A percentile compares a stretch with the other conserved stretches of the same genome.
Evolutionary conservation across 2,797 vertebrate species (phyloP).

Genomic region (Hozukius guyotensis): DNA sequence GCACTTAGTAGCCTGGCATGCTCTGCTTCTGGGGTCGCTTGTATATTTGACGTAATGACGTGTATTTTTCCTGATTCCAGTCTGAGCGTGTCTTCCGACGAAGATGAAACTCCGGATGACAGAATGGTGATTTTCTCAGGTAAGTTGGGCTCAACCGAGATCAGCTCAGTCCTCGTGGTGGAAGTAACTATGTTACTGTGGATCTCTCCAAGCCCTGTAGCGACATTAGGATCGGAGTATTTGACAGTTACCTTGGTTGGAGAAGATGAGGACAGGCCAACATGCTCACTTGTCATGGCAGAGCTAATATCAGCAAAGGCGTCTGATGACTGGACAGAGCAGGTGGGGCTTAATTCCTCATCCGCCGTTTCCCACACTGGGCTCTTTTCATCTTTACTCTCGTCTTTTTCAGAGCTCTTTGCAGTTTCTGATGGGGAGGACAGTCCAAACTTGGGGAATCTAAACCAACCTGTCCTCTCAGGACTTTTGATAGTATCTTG

Average conservation of each 20-base stretch:
- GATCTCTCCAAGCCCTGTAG: conserved; percentile 44
- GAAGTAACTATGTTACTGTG: conserved; percentile 79
- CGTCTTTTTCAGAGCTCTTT: conserved; percentile 52
- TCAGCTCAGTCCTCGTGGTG: conserved; percentile 83
- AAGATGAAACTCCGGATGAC: conserved; percentile 77
- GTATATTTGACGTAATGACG: conserved; percentile 78
- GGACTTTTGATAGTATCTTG: conserved; percentile 66
- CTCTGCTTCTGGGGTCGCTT: conserved; percentile 75
- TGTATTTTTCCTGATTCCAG: conserved; percentile 79
- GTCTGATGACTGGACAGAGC: conserved; percentile 81
- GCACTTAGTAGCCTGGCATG: conserved; percentile 69
- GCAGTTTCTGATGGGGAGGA: conserved; percentile 85
- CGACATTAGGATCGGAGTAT: conserved; percentile 69
- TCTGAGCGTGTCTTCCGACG: conserved; percentile 78
- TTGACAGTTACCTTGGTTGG: conserved; percentile 83
- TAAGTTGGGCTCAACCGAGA: conserved; percentile 80
- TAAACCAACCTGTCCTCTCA: conserved; percentile 89
- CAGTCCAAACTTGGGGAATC: conserved; percentile 87
- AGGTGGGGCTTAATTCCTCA: conserved; percentile 75
- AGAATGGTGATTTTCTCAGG: conserved; percentile 82
- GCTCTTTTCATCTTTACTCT: conserved; percentile 54
- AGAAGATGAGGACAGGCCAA: conserved; percentile 62
- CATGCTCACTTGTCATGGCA: conserved; percentile 76
- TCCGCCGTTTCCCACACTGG: conserved; percentile 51
- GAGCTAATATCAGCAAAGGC: conserved; percentile 84